Base-by-base conservation (phyloP, 2,888 invertebrate genomes). In the Lacanobia oleracea region DNA sequence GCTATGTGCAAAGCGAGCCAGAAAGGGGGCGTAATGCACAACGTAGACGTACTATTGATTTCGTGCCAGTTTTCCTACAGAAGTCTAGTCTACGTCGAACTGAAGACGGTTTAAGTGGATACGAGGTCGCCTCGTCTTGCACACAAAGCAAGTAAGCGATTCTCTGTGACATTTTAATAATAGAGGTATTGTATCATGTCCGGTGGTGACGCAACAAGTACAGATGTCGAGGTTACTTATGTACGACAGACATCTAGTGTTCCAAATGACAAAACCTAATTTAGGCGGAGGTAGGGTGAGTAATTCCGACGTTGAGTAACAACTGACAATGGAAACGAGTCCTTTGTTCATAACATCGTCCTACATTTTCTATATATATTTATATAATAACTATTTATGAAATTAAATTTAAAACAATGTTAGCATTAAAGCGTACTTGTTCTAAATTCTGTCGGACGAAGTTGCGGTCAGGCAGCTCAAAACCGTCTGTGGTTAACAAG, bases 81-180 rank as follows among this genome's bases (percentile, higher is more conserved):
- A 66, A 82, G 70, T 72, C 75, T 75, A 67, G 65, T 72, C 77
- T 75, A 65, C 69, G 68, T 74, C 69, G 73, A 74, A 81, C 82
- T 86, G 88, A 90, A 89, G 87, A 84, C 84, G 85, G 86, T 85
- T 87, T 86, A 89, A 90, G 88, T 87, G 87, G 87, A 82, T 72
- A 79, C 91, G 91, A 92, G 91, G 92, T 87, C 90, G 75, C 81
- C 85, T 84, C 86, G 79, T 87, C 86, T 87, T 86, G 77, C 62
- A 80, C 82, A 84, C 84, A 84, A 80, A 80, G 81, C 85, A 82
- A 83, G 85, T 84, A 85, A 88, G 85, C 84, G 85, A 80, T 85
- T 86, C 86, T 83, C 82, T 82, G 86, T 79, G 84, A 86, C 87
- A 87, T 85, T 88, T 88, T 87, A 89, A 88, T 89, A 89, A 87